A percentile compares a stretch with the other conserved stretches of the same genome.
phyloP scores from a whole-genome alignment of 2,888 invertebrate species.

The Germaria angustata region DNA sequence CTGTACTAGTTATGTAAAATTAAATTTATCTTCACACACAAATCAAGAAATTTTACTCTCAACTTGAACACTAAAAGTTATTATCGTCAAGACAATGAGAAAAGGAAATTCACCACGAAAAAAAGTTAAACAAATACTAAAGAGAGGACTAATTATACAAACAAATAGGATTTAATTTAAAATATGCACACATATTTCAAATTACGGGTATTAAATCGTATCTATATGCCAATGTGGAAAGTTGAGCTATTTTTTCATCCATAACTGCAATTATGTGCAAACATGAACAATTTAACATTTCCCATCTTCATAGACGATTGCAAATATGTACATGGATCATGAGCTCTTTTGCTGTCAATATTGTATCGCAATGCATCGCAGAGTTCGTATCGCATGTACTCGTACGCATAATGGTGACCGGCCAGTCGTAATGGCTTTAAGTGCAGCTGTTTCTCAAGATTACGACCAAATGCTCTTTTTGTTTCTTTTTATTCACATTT shows the following conservation, averaged over 20 bases:
- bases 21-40: no score
- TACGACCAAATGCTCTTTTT: neutral
- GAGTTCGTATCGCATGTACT: neutral
- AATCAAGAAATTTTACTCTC: no score
- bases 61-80: no score
- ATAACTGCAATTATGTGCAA: neutral
- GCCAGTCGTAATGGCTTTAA: conserved; percentile 40
- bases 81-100: no score
- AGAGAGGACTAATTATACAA: no score
- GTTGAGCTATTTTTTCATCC: neutral
- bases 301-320: conserved; percentile 34
- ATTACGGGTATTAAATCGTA: no score
- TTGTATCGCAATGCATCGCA: neutral
- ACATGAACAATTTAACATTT: conserved; percentile 23
- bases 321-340: no score
- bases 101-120: no score
- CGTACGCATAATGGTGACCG: conserved; percentile 53
- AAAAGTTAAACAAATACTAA: no score
- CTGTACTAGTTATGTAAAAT: no score
- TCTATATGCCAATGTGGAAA: neutral
- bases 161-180: no score
- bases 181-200: no score
- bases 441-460: conserved; percentile 56
- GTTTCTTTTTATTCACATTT: conserved; percentile 4
- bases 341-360: neutral